These are phyloP conservation scores for Micronycteris hirsuta DNA, from an alignment of 2,113 vertebrate species.

Conservation along the genomic window DNA sequence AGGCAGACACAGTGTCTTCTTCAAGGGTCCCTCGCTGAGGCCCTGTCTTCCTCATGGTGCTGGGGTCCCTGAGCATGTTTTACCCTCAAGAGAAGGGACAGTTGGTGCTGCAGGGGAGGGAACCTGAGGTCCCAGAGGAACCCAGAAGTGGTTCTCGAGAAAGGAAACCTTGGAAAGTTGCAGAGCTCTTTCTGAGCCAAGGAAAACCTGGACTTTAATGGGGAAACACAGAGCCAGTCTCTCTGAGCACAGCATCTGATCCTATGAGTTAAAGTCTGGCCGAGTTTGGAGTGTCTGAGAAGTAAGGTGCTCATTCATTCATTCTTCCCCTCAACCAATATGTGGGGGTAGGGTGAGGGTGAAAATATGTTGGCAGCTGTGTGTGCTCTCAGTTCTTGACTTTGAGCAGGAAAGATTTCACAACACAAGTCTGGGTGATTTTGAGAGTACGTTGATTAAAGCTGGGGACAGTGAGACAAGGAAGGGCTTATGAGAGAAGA, in stretches of 20 bases:
- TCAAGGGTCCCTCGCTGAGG: not conserved
- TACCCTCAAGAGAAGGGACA: not conserved
- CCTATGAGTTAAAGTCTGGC: not conserved
- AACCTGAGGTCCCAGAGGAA: not conserved
- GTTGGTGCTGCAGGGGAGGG: not conserved
- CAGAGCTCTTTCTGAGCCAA: not conserved
- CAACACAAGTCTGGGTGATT: not conserved
- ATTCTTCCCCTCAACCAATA: not conserved
- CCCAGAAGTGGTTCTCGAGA: not conserved
- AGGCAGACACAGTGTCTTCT: not conserved
- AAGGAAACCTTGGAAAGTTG: not conserved
- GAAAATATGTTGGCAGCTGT: not conserved
- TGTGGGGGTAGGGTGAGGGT: not conserved
- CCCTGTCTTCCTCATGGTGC: not conserved
- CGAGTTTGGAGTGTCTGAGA: not conserved
- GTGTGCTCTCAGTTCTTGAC: not conserved
- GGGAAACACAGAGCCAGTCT: not conserved
- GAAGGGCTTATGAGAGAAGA: not conserved
- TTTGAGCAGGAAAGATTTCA: not conserved
- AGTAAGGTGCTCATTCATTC: not conserved
- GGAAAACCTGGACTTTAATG: not conserved
- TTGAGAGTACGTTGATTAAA: not conserved
- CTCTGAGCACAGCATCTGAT: not conserved
- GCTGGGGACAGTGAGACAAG: not conserved
- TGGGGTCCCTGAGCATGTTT: not conserved